Evolutionary conservation across 2,888 invertebrate genomes (phyloP), one percentile per base, ranked within the genome.

Genomic region (Eledone cirrhosa): DNA sequence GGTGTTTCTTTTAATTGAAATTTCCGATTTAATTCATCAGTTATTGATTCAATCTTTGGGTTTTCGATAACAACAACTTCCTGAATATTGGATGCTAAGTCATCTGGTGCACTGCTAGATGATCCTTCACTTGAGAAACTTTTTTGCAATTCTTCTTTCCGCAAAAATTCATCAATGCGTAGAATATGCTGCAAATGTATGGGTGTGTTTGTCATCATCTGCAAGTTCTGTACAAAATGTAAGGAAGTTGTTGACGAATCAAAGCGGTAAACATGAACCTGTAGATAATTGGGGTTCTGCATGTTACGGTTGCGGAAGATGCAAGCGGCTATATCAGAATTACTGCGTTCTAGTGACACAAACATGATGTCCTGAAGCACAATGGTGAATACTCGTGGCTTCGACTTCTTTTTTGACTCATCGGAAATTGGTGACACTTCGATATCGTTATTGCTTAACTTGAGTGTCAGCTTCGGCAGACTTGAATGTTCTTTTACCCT

Each of bases 181-280:
- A n/a, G n/a, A 31, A 88, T 84, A 67, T 88, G 84, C 0, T 87
- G 87, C 74, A 85, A 84, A 11, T 78, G 84, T 22, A 79, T 87
- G 87, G 89, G 83, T 31, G 87, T 86, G 11, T 79, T 80, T 90
- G 97, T 97, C 78, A 97, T 94, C 88, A 95, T 95, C 86, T 96
- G 89, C 80, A 98, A 91, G 14, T 94, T 93, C 91, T 94, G 93
- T 89, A 94, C 95, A 80, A 99, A 93, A 89, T 96, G 93, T 81
- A 95, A 94, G 0, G 98, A 98, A 29, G 98, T 98, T 89, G 96
- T 95, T 83, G 96, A 94, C 16, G 96, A 96, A 91, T 98, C 98
- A 90, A 96, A 97, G 91, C 97, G 94, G 90, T 94, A 98, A 78
- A 97, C 97, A 90, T 99, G 98, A 3, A 97, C 97, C 89, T 98